Conservation (phyloP, 2,888 invertebrate genomes). For the Dasypogon diadema region DNA sequence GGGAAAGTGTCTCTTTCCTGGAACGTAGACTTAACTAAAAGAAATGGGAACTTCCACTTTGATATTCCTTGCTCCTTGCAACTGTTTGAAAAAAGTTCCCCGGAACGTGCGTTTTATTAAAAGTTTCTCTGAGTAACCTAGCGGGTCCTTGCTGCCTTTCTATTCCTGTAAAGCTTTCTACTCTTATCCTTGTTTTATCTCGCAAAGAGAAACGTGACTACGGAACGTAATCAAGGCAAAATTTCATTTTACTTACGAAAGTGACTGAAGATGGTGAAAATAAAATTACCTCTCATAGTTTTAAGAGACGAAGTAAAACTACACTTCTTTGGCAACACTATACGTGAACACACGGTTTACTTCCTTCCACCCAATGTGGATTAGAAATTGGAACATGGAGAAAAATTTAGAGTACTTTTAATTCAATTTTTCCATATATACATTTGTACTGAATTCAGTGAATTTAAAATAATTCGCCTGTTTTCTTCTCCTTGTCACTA, state of each 20-base stretch:
- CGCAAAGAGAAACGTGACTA: slow-evolving; percentile 43
- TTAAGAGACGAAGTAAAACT: slow-evolving; percentile 33
- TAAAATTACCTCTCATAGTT: slow-evolving; percentile 47
- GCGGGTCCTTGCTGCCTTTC: background rate
- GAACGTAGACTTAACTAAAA: slow-evolving; percentile 4
- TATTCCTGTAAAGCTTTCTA: background rate
- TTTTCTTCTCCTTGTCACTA: too few species aligned
- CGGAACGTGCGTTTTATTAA: slow-evolving; percentile 48
- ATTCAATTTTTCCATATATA: too few species aligned
- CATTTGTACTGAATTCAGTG: too few species aligned
- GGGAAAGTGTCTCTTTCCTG: slow-evolving; percentile 29
- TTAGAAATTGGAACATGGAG: too few species aligned
- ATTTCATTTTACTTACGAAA: slow-evolving; percentile 45
- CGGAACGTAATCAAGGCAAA: slow-evolving; percentile 44
- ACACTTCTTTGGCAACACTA: too few species aligned
- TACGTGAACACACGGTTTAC: too few species aligned
- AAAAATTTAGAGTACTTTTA: too few species aligned
- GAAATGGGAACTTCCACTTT: slow-evolving; percentile 24
- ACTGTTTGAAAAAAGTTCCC: slow-evolving; percentile 40
- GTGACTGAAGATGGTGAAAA: slow-evolving; percentile 46
- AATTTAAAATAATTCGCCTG: too few species aligned
- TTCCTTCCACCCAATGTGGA: too few species aligned
- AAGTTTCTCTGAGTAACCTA: slow-evolving; percentile 34
- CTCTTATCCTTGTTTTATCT: slow-evolving; percentile 9
- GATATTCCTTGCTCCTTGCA: slow-evolving; percentile 48